Percentiles rank a stretch among this genome's conserved stretches.
phyloP scores from a whole-genome alignment of 2,888 invertebrate genomes.

The Sabatieria punctata region DNA sequence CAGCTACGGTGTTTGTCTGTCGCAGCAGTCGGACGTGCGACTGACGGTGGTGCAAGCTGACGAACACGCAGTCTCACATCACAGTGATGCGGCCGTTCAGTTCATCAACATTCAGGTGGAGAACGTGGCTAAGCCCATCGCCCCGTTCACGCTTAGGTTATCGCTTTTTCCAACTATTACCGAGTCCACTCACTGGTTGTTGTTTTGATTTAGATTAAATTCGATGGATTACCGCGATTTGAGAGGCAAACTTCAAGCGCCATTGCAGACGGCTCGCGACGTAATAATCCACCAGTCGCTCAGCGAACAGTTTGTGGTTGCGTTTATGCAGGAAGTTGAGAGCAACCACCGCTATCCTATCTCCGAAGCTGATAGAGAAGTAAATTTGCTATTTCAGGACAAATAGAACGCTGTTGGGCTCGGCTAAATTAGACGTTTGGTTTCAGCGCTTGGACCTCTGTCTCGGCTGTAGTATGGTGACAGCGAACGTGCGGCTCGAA shows the following conservation, averaged over 20 bases:
- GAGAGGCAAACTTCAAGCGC: slow-evolving; percentile 49
- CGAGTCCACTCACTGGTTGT: too few relatives aligned
- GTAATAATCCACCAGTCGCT: slow-evolving; percentile 57
- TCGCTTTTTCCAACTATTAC: not conserved
- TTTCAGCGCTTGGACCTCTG: slow-evolving; percentile 5
- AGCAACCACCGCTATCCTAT: slow-evolving; percentile 2
- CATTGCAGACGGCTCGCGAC: slow-evolving; percentile 49
- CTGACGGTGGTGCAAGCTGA: slow-evolving; percentile 46
- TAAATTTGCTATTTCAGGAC: too few relatives aligned
- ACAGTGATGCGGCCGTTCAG: slow-evolving; percentile 54
- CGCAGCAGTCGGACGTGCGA: slow-evolving; percentile 52
- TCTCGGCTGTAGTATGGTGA: slow-evolving; percentile 4
- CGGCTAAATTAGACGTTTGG: too few relatives aligned
- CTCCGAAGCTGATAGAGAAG: slow-evolving; percentile 1
- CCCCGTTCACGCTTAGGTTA: slow-evolving; percentile 10
- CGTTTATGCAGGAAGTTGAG: slow-evolving; percentile 53
- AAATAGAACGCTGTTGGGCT: too few relatives aligned
- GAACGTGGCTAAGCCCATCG: slow-evolving; percentile 16
- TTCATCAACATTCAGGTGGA: slow-evolving; percentile 59
- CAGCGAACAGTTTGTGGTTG: slow-evolving; percentile 63
- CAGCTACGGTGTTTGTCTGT: slow-evolving; percentile 52
- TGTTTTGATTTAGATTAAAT: slow-evolving; percentile 49
- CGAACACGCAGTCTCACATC: slow-evolving; percentile 42
- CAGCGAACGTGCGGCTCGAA: slow-evolving; percentile 33
- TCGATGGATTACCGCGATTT: slow-evolving; percentile 59